Evolutionary conservation across 2,113 vertebrate species (phyloP), one percentile per base, ranked within the genome.

Genomic region (Mustela nigripes): DNA sequence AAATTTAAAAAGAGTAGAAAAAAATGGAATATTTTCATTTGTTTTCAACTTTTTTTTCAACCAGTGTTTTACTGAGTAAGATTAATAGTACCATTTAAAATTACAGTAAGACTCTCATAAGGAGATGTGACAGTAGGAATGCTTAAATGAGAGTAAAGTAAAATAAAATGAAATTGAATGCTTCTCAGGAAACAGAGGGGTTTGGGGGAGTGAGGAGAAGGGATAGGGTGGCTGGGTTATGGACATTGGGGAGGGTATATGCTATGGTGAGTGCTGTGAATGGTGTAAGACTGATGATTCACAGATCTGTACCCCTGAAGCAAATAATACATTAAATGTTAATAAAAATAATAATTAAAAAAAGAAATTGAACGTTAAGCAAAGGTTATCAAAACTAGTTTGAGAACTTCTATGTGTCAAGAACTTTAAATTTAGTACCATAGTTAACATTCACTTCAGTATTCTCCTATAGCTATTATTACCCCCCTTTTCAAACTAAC

Each of bases 301-400:
- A 9, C 19, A 58, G 19, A 21, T 19, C 56, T 58, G 58, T 58
- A 58, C 58, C 21, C 19, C 21, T 58, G 58, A 58, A 58, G 58
- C 19, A 58, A 58, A 58, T 58, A 22, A 58, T 58, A 58, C 58
- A 22, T 22, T 58, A 58, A 21, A 58, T 8, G 5, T 22, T 58
- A 58, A 58, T 22, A 58, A 58, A 58, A 58, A 58, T 58, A 58
- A 58, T 58, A 94, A 48, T 26, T 42, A 42, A 56, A 56, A 56
- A 83, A 94, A 94, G 6, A 79, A 92, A 69, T 31, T 36, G 48
- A 90, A 82, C 36, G 1, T 53, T 42, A 90, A 67, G 1, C 9
- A 67, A 97, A 76, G 21, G 10, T 83, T 83, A 83, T 89, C n/a
- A 74, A 97, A 96, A 9, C 71, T 62, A 62, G 2, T 90, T 78